Evolutionary conservation across 30 jellyfish, hydroid and myxozoan species (phyloP), one percentile per base, ranked within the genome.

Genomic region (Catostylus mosaicus): DNA sequence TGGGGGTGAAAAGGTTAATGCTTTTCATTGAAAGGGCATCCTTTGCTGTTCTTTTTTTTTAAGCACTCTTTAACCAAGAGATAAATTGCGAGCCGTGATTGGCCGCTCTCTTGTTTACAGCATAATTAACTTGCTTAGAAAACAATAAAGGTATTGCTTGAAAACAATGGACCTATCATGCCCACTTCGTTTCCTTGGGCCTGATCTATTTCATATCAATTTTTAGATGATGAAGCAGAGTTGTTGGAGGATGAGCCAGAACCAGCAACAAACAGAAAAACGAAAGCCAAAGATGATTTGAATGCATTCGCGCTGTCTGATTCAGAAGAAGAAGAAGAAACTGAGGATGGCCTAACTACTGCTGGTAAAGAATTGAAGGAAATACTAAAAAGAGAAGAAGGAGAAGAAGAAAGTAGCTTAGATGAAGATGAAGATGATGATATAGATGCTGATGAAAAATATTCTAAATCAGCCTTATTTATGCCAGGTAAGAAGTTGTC

Each of bases 341-440:
- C 80, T 19, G 96, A 87, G 52, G 93, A 83, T 0, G 97, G 88
- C 36, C 90, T 87, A 18, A 88, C 92, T 9, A 52, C 94, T 8
- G 98, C 84, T 54, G 96, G 96, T 20, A 93, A 93, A 51, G 96
- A 93, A 69, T 76, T 93, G 66, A 93, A 93, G 34, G 96, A 95
- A 45, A 85, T 93, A 30, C 78, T 93, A 12, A 87, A 87, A 62
- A 85, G 90, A 50, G 96, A 90, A 66, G 88, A 73, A 36, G 95
- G 96, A 8, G 79, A 81, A 24, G 98, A 80, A 1, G 96, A 85
- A 4, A 66, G 93, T 37, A 86, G 96, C 64, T 37, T 45, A 30
- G 98, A 87, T 67, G 96, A 86, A 35, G 96, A 93, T 46, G 98
- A 93, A 23, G 96, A 93, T 46, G 98, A 86, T 18, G 97, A 87